These are phyloP conservation scores for Abscondita cerata DNA, from an alignment of 2,888 invertebrate species.

Conservation along the genomic window DNA sequence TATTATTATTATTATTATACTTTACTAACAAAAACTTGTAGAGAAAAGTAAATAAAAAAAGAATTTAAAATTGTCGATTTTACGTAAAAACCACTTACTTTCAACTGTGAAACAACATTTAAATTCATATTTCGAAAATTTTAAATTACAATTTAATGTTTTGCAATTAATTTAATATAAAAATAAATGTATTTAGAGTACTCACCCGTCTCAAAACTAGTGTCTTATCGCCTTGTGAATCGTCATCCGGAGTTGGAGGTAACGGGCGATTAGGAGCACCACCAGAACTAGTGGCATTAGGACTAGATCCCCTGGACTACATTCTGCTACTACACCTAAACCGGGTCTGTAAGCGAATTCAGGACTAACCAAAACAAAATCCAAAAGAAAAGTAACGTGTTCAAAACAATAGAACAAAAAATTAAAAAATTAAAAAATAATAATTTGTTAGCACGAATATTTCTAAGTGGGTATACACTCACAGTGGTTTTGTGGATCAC, in stretches of 20 bases:
- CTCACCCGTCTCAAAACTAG: slow-evolving; percentile 92
- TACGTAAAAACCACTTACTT: too few relatives aligned
- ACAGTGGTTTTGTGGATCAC: slow-evolving; percentile 97
- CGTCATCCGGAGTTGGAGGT: slow-evolving; percentile 93
- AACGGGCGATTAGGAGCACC: slow-evolving; percentile 91
- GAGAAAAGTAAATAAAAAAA: too few relatives aligned
- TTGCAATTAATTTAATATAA: too few relatives aligned
- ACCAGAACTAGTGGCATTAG: slow-evolving; percentile 61
- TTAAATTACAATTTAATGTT: too few relatives aligned
- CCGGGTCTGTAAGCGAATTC: slow-evolving; percentile 84
- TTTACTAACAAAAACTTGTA: too few relatives aligned
- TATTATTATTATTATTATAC: too few relatives aligned
- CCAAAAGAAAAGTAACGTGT: slow-evolving; percentile 27
- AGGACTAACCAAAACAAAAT: slow-evolving; percentile 72
- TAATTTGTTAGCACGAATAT: background rate
- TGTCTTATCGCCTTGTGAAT: slow-evolving; percentile 79
- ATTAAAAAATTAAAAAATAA: background rate
- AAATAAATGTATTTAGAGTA: slow-evolving; percentile 46
- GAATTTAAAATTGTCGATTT: too few relatives aligned
- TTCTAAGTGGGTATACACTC: slow-evolving; percentile 59
- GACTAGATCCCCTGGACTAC: slow-evolving; percentile 59
- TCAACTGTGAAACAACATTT: too few relatives aligned
- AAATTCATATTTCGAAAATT: too few relatives aligned
- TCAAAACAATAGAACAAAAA: slow-evolving; percentile 40
- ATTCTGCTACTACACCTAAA: slow-evolving; percentile 68